Conservation (phyloP, 2,797 vertebrate genomes). For the Cynodonichthys magdalenae region DNA sequence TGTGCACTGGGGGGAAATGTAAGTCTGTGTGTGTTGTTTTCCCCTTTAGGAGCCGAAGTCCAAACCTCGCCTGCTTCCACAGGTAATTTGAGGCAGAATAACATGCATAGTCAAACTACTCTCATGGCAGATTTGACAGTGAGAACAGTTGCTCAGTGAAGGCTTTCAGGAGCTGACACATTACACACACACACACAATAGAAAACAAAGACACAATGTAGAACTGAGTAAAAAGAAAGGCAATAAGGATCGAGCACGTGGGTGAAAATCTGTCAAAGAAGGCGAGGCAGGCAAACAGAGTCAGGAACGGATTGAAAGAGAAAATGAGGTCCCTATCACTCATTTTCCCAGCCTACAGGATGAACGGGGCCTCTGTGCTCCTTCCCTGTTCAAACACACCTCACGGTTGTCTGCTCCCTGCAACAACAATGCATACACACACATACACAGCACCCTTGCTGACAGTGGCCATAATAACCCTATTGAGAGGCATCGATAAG, state of each 20-base stretch:
- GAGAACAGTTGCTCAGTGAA: conserved; percentile 44
- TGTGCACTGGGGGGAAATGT: conserved; percentile 2
- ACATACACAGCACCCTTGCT: conserved; percentile 40
- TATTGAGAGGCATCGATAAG: conserved; percentile 69
- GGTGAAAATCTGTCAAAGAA: conserved; percentile 44
- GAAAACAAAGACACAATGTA: conserved; percentile 25
- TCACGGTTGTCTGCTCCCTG: conserved; percentile 77
- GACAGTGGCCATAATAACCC: conserved; percentile 68
- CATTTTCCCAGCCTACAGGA: conserved; percentile 69
- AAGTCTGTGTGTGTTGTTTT: neutral
- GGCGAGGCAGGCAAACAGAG: conserved; percentile 17
- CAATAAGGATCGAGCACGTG: conserved; percentile 16
- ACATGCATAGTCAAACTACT: conserved; percentile 50
- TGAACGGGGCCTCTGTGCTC: conserved; percentile 75
- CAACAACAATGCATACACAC: conserved; percentile 66
- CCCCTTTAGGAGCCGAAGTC: conserved; percentile 8
- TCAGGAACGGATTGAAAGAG: conserved; percentile 46
- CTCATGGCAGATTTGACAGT: conserved; percentile 48
- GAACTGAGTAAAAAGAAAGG: conserved; percentile 26
- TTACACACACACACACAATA: conserved; percentile 6
- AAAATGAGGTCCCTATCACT: conserved; percentile 52
- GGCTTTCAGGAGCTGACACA: conserved; percentile 49
- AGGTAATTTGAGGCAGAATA: conserved; percentile 62
- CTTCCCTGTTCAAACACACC: conserved; percentile 82
- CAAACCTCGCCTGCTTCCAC: conserved; percentile 26